Conservation (phyloP, 2,888 invertebrate genomes). For the Eupelmus urozonus region DNA sequence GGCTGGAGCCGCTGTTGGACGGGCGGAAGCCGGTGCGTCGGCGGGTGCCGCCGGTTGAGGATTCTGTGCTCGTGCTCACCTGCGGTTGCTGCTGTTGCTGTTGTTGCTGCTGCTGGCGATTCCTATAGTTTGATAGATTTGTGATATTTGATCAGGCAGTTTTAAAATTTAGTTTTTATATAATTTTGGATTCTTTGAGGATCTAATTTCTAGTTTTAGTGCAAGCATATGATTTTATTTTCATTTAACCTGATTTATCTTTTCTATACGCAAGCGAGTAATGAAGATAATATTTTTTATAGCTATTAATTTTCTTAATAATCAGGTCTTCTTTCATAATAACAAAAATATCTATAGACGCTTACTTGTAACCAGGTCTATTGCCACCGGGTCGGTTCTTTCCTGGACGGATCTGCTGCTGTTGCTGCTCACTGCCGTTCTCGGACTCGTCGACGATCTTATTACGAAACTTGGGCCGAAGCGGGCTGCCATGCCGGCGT, state of each 20-base stretch:
- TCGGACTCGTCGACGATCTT: conserved; percentile 72
- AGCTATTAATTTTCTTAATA: too few relatives aligned
- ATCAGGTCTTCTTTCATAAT: too few relatives aligned
- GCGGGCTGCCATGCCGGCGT: conserved; percentile 66
- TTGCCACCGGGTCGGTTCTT: conserved; percentile 73
- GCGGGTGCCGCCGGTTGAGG: conserved; percentile 66
- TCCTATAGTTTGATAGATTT: conserved; percentile 24
- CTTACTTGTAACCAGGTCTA: conserved; percentile 77
- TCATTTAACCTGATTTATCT: too few relatives aligned
- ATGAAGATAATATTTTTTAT: too few relatives aligned
- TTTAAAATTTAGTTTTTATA: too few relatives aligned
- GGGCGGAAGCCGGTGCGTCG: conserved; percentile 85
- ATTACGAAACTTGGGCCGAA: conserved; percentile 73
- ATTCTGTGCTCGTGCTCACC: conserved; percentile 69
- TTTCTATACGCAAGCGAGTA: too few relatives aligned
- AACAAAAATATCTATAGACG: conserved; percentile 53
- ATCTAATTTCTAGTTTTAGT: too few relatives aligned
- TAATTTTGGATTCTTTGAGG: too few relatives aligned
- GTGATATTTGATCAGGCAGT: too few relatives aligned
- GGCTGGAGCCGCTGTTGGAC: conserved; percentile 78
- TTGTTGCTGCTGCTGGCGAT: conserved; percentile 68
- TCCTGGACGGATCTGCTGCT: conserved; percentile 59
- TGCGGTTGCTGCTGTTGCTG: conserved; percentile 22
- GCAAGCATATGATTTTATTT: too few relatives aligned
- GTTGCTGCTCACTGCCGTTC: conserved; percentile 60